These are phyloP conservation scores for Hyperopisus bebe DNA, from an alignment of 2,113 vertebrate species.

Conservation along the genomic window DNA sequence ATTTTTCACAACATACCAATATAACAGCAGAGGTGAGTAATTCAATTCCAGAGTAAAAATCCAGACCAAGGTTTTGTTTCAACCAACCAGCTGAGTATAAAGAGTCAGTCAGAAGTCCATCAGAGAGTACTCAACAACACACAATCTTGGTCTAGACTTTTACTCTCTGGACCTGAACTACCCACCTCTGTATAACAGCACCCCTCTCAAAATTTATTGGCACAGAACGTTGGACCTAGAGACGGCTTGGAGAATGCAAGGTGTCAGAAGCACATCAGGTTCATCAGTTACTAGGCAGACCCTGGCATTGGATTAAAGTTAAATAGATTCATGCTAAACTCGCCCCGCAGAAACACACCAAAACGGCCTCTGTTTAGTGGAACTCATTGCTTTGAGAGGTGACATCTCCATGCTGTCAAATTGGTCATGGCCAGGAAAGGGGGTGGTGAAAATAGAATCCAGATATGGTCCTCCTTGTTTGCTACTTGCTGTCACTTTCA, in stretches of 20 bases:
- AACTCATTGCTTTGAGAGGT: background rate
- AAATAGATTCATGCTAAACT: background rate
- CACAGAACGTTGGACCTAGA: background rate
- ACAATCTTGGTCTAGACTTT: background rate
- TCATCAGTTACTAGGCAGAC: background rate
- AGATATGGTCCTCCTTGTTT: background rate
- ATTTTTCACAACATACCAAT: too few species aligned
- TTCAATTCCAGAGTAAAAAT: too few species aligned
- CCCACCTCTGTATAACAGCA: background rate
- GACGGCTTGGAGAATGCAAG: background rate
- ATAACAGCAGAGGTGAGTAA: too few species aligned
- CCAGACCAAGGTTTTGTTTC: too few species aligned
- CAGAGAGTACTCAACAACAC: background rate
- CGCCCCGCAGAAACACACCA: background rate
- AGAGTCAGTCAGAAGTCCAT: background rate
- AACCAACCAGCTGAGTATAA: too few species aligned
- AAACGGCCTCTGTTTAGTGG: background rate
- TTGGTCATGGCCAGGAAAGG: background rate
- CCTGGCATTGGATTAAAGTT: background rate
- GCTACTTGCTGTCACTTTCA: background rate
- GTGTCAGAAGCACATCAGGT: background rate
- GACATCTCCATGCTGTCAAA: too few species aligned
- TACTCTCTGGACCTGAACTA: background rate
- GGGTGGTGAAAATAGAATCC: background rate
- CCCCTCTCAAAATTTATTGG: background rate